Evolutionary conservation across 2,797 vertebrate species (phyloP).

Genomic region (Melanotaenia maccullochi): DNA sequence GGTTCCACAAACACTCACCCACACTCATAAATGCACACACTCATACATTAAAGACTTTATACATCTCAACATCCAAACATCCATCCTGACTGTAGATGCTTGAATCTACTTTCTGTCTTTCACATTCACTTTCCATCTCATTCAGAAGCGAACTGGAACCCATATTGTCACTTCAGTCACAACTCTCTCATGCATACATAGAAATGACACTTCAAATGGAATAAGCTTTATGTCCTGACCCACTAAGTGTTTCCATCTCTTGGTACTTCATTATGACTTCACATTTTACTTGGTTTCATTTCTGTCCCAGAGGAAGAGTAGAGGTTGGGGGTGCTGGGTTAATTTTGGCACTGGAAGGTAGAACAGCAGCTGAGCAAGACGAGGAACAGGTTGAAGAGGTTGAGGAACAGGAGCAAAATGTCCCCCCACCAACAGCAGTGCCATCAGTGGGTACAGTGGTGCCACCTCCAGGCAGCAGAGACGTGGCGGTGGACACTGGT

Average conservation of each 20-base stretch:
- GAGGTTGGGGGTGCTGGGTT: slow-evolving; percentile 79
- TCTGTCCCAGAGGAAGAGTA: slow-evolving; percentile 82
- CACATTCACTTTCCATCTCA: slow-evolving; percentile 61
- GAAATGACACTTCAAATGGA: slow-evolving; percentile 47
- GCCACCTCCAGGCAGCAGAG: slow-evolving; percentile 57
- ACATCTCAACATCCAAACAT: slow-evolving; percentile 72
- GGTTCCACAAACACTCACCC: slow-evolving; percentile 65
- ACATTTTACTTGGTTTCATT: slow-evolving; percentile 68
- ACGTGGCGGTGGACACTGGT: slow-evolving; percentile 58
- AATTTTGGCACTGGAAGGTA: slow-evolving; percentile 87
- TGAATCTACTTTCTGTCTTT: slow-evolving; percentile 52
- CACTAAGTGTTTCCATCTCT: slow-evolving; percentile 39
- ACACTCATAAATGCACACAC: slow-evolving; percentile 68
- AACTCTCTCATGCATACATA: slow-evolving; percentile 51
- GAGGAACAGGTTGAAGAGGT: slow-evolving; percentile 78
- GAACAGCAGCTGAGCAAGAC: slow-evolving; percentile 83
- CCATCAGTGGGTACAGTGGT: slow-evolving; percentile 60
- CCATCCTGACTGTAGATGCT: slow-evolving; percentile 67
- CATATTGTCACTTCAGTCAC: slow-evolving; percentile 49
- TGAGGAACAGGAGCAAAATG: slow-evolving; percentile 78
- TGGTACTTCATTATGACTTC: slow-evolving; percentile 51
- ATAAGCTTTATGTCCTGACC: slow-evolving; percentile 49
- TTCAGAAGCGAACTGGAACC: slow-evolving; percentile 46
- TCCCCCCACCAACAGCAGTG: slow-evolving; percentile 49
- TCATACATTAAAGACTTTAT: slow-evolving; percentile 70